Evolutionary conservation across 2,797 vertebrate genomes (phyloP).

Genomic region (Clangula hyemalis): DNA sequence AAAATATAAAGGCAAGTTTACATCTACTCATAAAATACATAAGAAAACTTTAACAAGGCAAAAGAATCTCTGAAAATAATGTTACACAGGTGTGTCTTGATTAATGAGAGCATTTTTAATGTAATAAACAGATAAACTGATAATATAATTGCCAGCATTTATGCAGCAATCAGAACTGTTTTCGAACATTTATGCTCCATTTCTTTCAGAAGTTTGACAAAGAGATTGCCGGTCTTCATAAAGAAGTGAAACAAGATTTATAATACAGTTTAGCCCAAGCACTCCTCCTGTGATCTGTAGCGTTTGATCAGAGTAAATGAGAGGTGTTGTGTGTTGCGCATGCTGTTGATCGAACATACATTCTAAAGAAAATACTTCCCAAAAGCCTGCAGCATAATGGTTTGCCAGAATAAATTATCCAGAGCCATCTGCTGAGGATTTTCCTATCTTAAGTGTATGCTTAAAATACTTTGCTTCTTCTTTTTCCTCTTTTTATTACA

Average conservation of each 20-base stretch:
- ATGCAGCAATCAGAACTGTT: conserved; percentile 19
- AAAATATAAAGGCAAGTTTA: neutral
- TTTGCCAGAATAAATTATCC: neutral
- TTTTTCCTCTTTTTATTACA: neutral
- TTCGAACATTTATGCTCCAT: neutral
- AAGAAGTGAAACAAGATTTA: neutral
- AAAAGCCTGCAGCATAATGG: neutral
- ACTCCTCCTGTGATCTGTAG: neutral
- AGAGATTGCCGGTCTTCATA: neutral
- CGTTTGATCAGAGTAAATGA: neutral
- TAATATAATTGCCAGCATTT: conserved; percentile 3
- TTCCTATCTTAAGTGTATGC: neutral
- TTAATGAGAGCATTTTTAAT: neutral
- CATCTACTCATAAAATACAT: neutral
- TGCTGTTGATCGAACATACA: fast-evolving
- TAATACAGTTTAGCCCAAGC: neutral
- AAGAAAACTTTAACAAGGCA: neutral
- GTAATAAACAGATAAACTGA: neutral
- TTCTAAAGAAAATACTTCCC: neutral
- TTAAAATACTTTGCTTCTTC: neutral
- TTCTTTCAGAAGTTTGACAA: conserved; percentile 1
- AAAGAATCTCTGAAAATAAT: neutral
- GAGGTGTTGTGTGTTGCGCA: fast-evolving
- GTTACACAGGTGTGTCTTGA: neutral
- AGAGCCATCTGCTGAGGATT: neutral